Evolutionary conservation across 2,888 invertebrate species (phyloP), one percentile per base, ranked within the genome.

Genomic region (Spisula subtruncata): DNA sequence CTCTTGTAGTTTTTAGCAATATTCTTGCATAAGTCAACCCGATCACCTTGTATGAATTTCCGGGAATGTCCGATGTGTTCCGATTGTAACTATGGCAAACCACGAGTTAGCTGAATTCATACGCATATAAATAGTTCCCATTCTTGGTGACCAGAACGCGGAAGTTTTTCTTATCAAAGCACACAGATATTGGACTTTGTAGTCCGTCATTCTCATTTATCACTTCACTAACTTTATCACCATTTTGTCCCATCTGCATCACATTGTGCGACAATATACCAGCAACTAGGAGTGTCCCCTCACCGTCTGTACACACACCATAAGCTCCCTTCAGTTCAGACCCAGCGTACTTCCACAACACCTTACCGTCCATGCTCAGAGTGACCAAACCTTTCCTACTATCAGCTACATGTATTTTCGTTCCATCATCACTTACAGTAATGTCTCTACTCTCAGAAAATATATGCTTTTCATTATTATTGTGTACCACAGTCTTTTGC

Each of bases 391-490:
- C 89, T 60, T 86, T 86, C 16, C 85, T 75, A 32, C 86, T 86
- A 41, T 89, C 89, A 29, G 89, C 89, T 4, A 89, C 80, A 75
- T 89, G 85, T 46, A 89, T 86, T 41, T 81, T 85, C 18, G 25
- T 56, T 0, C 89, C 83, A 60, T 89, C 83, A 41, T 85, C 79
- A 60, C 86, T 86, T 8, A 83, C 85, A 5, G 89, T 82, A 51
- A 89, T 89, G 56, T 89, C 85, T 16, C 86, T n/a, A 60, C 85
- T 86, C 41, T 86, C 83, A 25, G 86, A 83, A 56, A 89, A 89
- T 41, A 86, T 89, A 6, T 29, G 56, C 41, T 86, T 83, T 8
- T 82, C 89, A 35, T 32, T 32, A n/a, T 20, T 51, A 20, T 54
- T 66, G 18, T 83, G 56, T 10, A 46, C 71, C 5, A 89, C 81